A percentile compares a stretch with the other conserved stretches of the same genome.
These are phyloP conservation scores for Oreochromis grahami DNA, from an alignment of 2,797 vertebrate genomes.

Conservation along the genomic window DNA sequence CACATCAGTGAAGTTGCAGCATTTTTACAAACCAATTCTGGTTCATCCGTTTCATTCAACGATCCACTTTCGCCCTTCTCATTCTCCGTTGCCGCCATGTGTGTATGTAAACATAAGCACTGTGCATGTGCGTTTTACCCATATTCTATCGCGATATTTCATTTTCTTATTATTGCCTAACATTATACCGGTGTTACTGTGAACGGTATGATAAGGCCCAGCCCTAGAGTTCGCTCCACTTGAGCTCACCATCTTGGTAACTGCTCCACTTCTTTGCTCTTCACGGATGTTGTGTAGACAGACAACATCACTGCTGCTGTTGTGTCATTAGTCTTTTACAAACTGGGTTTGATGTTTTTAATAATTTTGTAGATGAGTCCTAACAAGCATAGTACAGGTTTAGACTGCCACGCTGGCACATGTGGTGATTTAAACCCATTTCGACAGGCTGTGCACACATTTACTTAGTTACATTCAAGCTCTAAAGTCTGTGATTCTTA, in stretches of 20 bases:
- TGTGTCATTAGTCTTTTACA: neutral
- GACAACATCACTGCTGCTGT: neutral
- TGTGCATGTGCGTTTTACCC: rapidly evolving
- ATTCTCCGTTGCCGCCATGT: rapidly evolving
- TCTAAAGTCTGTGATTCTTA: neutral
- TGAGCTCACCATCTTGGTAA: neutral
- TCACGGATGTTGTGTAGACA: neutral
- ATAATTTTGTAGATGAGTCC: neutral
- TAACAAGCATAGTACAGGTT: neutral
- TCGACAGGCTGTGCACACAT: neutral
- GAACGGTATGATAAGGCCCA: too few relatives aligned
- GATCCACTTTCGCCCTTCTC: rapidly evolving
- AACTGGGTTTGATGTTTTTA: neutral
- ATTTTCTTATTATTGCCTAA: neutral
- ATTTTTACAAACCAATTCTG: too few relatives aligned
- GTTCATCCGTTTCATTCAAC: neutral
- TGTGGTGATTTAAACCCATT: neutral
- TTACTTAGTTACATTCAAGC: neutral
- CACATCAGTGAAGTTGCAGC: too few relatives aligned
- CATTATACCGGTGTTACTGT: too few relatives aligned
- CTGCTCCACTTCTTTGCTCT: neutral
- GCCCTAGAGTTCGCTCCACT: too few relatives aligned
- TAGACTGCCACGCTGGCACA: neutral
- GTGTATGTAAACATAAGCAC: rapidly evolving
- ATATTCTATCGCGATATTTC: rapidly evolving